phyloP scores from a whole-genome alignment of 2,888 invertebrate species.

The Phortica magna region DNA sequence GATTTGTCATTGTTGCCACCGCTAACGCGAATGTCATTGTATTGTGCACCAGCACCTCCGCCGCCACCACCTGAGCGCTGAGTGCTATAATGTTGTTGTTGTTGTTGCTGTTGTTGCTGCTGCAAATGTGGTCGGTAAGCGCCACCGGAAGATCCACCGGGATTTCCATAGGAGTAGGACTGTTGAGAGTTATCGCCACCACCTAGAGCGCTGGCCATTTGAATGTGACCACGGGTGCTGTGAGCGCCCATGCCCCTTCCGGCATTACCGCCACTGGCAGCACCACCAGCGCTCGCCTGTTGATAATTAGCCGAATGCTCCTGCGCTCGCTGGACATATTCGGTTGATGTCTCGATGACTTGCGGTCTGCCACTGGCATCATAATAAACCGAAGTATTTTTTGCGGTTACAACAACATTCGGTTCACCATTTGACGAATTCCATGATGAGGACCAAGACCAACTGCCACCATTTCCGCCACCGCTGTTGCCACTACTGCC shows the following conservation, averaged over 20 bases:
- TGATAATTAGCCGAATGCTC: constrained; percentile 57
- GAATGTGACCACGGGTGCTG: constrained; percentile 66
- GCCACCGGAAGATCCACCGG: constrained; percentile 40
- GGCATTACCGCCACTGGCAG: constrained; percentile 22
- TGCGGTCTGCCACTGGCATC: constrained; percentile 79
- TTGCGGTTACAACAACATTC: constrained; percentile 66
- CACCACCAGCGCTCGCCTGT: neutral
- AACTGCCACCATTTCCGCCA: constrained; percentile 40
- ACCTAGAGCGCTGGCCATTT: constrained; percentile 63
- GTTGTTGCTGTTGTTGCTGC: constrained; percentile 51
- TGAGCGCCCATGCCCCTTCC: constrained; percentile 48
- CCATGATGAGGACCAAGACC: constrained; percentile 53
- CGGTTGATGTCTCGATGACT: constrained; percentile 79
- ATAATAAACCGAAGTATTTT: constrained; percentile 76
- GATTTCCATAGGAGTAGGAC: constrained; percentile 41
- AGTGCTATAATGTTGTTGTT: constrained; percentile 52
- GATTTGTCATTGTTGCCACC: constrained; percentile 55
- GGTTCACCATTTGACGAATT: constrained; percentile 54
- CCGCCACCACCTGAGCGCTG: constrained; percentile 43
- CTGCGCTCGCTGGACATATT: constrained; percentile 60
- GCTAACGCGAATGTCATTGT: constrained; percentile 47
- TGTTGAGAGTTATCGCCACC: constrained; percentile 46
- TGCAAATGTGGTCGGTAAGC: constrained; percentile 49
- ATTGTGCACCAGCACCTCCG: constrained; percentile 40
- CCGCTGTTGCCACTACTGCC: constrained; percentile 37